Evolutionary conservation across 2,113 vertebrate genomes (phyloP).

Genomic region (Butorides virescens): DNA sequence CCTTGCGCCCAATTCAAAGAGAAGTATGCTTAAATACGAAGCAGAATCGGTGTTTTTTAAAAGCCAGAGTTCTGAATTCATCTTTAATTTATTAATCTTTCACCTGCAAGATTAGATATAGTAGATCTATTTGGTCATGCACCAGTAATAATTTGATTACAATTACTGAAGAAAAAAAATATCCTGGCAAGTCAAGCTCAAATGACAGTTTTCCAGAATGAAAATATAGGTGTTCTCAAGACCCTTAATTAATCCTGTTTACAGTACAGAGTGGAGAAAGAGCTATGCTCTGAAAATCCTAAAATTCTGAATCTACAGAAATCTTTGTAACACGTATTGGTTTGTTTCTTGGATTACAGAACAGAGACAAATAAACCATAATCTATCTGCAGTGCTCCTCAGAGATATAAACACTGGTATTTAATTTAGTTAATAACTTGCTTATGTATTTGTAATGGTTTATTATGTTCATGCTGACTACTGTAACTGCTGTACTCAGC

Average conservation of each 20-base stretch:
- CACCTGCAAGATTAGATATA: neutral
- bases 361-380: neutral
- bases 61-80: neutral
- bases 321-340: neutral
- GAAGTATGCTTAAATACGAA: neutral
- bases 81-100: neutral
- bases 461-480: constrained; percentile 12
- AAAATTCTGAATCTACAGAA: neutral
- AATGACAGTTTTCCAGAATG: neutral
- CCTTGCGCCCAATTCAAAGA: neutral
- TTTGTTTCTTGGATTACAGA: constrained; percentile 1
- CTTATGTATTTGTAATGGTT: neutral
- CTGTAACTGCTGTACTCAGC: neutral
- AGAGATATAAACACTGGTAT: neutral
- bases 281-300: neutral
- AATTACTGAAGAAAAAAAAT: neutral
- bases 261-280: neutral
- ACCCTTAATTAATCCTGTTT: neutral
- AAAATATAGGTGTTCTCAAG: neutral
- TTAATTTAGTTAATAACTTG: constrained; percentile 32
- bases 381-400: neutral
- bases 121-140: neutral
- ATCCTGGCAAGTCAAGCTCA: neutral
- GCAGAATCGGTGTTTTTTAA: neutral
- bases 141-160: neutral